These are phyloP conservation scores for Falco naumanni DNA, from an alignment of 2,797 vertebrate genomes.

Conservation along the genomic window DNA sequence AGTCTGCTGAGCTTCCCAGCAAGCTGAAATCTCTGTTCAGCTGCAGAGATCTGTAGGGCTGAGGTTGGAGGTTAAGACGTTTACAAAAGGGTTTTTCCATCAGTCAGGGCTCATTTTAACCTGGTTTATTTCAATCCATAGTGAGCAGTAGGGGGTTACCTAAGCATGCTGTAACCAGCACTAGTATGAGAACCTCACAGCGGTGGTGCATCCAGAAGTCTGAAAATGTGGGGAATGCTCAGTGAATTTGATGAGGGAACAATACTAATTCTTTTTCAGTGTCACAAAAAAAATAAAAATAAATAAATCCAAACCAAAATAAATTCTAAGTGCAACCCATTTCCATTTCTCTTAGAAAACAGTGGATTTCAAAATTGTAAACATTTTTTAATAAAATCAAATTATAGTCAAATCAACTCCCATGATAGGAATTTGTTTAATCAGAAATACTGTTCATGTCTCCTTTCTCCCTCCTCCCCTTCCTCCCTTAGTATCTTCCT, in stretches of 20 bases:
- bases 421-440: neutral
- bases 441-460: neutral
- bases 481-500: neutral
- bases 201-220: neutral
- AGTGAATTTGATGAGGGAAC: neutral
- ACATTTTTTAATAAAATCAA: neutral
- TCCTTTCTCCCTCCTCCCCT: neutral
- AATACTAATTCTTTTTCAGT: neutral
- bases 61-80: neutral
- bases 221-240: neutral
- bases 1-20: neutral
- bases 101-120: neutral
- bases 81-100: neutral
- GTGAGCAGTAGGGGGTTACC: neutral
- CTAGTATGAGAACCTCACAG: neutral
- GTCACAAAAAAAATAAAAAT: neutral
- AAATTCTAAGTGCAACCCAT: neutral
- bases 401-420: neutral
- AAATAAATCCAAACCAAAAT: neutral
- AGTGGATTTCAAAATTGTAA: neutral
- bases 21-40: neutral
- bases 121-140: neutral
- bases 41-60: neutral
- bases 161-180: neutral
- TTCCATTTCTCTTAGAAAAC: neutral